Conservation (phyloP, 64 coral and sea anemone species). For the Actinia tenebrosa region DNA sequence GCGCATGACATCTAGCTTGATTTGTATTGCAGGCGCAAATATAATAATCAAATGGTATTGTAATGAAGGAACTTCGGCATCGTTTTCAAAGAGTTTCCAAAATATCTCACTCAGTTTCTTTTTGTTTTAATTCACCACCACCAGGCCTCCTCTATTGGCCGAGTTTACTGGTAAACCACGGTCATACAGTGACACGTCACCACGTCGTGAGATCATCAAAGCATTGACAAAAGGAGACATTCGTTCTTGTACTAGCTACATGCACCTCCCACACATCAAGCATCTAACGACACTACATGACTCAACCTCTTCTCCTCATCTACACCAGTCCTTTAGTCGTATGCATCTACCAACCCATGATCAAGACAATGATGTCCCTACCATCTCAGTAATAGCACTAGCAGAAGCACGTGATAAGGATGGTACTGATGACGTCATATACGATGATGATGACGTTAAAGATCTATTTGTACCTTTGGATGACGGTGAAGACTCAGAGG, state of each 20-base stretch:
- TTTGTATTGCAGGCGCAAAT: too few relatives aligned
- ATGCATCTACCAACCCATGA: not conserved
- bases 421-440: not conserved
- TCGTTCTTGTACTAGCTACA: conserved; percentile 16
- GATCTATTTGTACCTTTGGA: not conserved
- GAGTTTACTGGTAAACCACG: not conserved
- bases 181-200: conserved; percentile 10
- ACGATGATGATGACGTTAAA: not conserved
- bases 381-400: not conserved
- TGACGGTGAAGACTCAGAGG: not conserved
- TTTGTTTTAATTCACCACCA: not conserved
- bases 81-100: not conserved
- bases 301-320: not conserved
- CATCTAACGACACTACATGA: not conserved
- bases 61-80: not conserved
- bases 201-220: not conserved
- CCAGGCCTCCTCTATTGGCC: not conserved
- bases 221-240: not conserved
- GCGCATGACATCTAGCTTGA: too few relatives aligned
- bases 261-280: conserved; percentile 16
- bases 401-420: conserved; percentile 10
- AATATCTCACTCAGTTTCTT: not conserved
- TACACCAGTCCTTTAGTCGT: not conserved
- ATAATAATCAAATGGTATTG: too few relatives aligned
- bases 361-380: not conserved